These are phyloP conservation scores for Pseudanteris insignis DNA, from an alignment of 2,888 invertebrate genomes.

Conservation along the genomic window DNA sequence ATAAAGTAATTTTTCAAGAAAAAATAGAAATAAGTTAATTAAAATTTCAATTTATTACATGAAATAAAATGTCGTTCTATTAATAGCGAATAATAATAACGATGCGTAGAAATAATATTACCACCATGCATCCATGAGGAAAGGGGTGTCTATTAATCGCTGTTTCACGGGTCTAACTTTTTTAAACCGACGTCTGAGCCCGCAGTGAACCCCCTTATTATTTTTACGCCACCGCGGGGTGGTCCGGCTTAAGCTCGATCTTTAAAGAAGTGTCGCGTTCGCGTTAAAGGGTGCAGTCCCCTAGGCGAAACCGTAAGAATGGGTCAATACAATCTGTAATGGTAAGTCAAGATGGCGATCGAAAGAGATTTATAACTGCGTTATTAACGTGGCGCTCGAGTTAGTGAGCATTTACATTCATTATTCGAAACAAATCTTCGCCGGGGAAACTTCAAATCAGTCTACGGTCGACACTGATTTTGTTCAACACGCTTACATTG, in stretches of 20 bases:
- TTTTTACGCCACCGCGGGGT: slow-evolving; percentile 25
- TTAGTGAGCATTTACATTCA: too few species aligned
- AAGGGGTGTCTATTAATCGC: too few species aligned
- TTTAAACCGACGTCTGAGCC: slow-evolving; percentile 1
- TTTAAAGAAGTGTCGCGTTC: slow-evolving; percentile 36
- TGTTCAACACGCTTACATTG: too few species aligned
- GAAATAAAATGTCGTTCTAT: not conserved
- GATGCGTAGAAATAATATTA: not conserved
- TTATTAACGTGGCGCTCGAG: slow-evolving; percentile 16
- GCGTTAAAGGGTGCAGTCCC: slow-evolving; percentile 39
- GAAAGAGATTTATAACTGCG: slow-evolving; percentile 37
- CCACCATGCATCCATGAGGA: too few species aligned
- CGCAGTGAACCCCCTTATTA: slow-evolving; percentile 29
- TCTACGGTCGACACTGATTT: too few species aligned
- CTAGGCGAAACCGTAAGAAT: slow-evolving; percentile 29
- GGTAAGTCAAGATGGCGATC: slow-evolving; percentile 40
- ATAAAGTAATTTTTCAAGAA: too few species aligned
- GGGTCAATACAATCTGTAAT: slow-evolving; percentile 40
- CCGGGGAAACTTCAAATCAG: too few species aligned
- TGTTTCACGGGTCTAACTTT: slow-evolving; percentile 15
- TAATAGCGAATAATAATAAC: not conserved
- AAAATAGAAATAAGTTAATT: too few species aligned
- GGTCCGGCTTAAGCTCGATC: slow-evolving; percentile 20
- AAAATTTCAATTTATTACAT: too few species aligned
- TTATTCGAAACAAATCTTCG: too few species aligned